Evolutionary conservation across 1,140 invertebrate genomes (phyloP).

Genomic region (Trachymyrmex septentrionalis): DNA sequence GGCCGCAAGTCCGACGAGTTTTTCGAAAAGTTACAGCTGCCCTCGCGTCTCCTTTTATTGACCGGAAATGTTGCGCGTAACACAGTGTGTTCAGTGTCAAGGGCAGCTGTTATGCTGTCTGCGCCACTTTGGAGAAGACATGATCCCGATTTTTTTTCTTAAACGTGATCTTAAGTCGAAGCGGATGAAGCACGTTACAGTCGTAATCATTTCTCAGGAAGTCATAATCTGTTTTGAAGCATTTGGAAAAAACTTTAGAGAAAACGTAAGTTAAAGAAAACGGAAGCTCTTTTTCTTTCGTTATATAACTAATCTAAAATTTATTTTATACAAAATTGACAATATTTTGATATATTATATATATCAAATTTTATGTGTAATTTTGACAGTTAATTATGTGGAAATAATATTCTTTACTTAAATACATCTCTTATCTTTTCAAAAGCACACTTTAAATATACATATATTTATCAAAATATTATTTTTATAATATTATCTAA

Average conservation of each 20-base stretch:
- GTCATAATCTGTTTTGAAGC: slow-evolving; percentile 58
- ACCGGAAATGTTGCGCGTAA: slow-evolving; percentile 69
- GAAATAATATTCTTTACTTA: not conserved
- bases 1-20: slow-evolving; percentile 39
- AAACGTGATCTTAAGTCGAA: not conserved
- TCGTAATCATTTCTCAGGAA: slow-evolving; percentile 68
- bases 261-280: not conserved
- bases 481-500: slow-evolving; percentile 18
- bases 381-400: not conserved
- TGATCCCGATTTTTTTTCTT: slow-evolving; percentile 60
- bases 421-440: not conserved
- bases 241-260: slow-evolving; percentile 24
- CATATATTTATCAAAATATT: not conserved
- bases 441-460: not conserved
- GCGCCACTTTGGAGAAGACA: slow-evolving; percentile 8
- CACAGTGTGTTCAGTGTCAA: slow-evolving; percentile 75
- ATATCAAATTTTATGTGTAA: too few species aligned
- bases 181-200: slow-evolving; percentile 58
- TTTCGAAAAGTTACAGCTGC: slow-evolving; percentile 69
- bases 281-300: not conserved
- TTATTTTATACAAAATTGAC: not conserved
- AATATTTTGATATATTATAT: slow-evolving; percentile 9
- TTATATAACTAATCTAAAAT: not conserved
- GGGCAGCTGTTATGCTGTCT: slow-evolving; percentile 71
- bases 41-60: slow-evolving; percentile 66